Conservation (phyloP, 2,888 invertebrate genomes). For the Acleris laterana region DNA sequence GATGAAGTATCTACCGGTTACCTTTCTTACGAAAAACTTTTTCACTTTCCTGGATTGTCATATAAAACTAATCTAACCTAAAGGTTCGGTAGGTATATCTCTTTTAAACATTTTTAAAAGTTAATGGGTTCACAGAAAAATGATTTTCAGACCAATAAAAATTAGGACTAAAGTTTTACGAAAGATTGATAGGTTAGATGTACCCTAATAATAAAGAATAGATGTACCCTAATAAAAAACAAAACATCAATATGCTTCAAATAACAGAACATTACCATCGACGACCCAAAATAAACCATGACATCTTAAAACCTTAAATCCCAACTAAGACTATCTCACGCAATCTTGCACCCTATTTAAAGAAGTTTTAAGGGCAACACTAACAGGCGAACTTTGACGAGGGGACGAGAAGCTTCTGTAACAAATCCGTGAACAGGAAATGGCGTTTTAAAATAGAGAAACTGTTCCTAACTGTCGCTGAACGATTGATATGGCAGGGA, state of each 20-base stretch:
- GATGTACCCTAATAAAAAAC: too few species aligned
- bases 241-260: background rate
- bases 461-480: slow-evolving; percentile 42
- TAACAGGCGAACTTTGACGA: slow-evolving; percentile 13
- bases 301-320: slow-evolving; percentile 9
- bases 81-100: too few species aligned
- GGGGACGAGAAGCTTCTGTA: slow-evolving; percentile 39
- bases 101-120: too few species aligned
- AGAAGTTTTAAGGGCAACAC: slow-evolving; percentile 14
- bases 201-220: background rate
- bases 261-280: background rate
- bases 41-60: too few species aligned
- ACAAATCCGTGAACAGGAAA: slow-evolving; percentile 63
- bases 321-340: slow-evolving; percentile 4
- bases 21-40: too few species aligned
- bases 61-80: too few species aligned
- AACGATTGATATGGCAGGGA: slow-evolving; percentile 18
- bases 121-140: too few species aligned
- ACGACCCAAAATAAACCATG: slow-evolving; percentile 27
- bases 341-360: slow-evolving; percentile 14
- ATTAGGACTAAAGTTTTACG: too few species aligned
- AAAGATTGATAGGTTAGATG: too few species aligned
- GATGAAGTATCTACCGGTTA: too few species aligned
- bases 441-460: slow-evolving; percentile 51
- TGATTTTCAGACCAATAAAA: too few species aligned